Evolutionary conservation across 2,113 vertebrate genomes (phyloP).

Genomic region (Morone chrysops): DNA sequence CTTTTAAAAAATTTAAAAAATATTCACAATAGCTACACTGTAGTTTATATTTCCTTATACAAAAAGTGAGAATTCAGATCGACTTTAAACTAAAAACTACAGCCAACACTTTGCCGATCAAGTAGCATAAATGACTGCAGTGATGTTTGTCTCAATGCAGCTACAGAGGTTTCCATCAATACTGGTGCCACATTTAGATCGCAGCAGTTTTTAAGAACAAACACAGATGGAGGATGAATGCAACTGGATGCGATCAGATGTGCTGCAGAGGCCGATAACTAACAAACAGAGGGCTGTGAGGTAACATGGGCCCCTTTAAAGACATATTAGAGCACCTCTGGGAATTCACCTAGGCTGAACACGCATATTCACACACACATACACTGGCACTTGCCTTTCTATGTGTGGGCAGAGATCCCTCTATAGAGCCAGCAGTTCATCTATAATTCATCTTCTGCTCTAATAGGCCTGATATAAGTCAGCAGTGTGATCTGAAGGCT

Average conservation of each 20-base stretch:
- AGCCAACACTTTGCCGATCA: slow-evolving; percentile 1
- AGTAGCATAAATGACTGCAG: slow-evolving; percentile 32
- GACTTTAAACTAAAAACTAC: slow-evolving; percentile 2
- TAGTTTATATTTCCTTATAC: not conserved
- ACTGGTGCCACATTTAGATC: slow-evolving; percentile 49
- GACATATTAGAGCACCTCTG: slow-evolving; percentile 65
- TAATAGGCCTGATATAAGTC: slow-evolving; percentile 81
- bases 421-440: slow-evolving; percentile 73
- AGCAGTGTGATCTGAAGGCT: slow-evolving; percentile 75
- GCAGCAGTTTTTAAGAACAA: slow-evolving; percentile 42
- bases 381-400: slow-evolving; percentile 45
- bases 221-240: slow-evolving; percentile 51
- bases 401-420: slow-evolving; percentile 72
- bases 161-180: slow-evolving; percentile 49
- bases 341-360: slow-evolving; percentile 63
- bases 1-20: not conserved
- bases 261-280: slow-evolving; percentile 27
- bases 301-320: slow-evolving; percentile 57
- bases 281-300: slow-evolving; percentile 42
- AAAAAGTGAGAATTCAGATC: not conserved
- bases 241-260: slow-evolving; percentile 2
- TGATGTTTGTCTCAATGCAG: slow-evolving; percentile 10
- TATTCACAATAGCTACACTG: not conserved
- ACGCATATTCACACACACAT: slow-evolving; percentile 63
- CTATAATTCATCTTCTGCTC: slow-evolving; percentile 79